Base-by-base conservation (phyloP, 2,888 invertebrate genomes). In the Gari tellinella region DNA sequence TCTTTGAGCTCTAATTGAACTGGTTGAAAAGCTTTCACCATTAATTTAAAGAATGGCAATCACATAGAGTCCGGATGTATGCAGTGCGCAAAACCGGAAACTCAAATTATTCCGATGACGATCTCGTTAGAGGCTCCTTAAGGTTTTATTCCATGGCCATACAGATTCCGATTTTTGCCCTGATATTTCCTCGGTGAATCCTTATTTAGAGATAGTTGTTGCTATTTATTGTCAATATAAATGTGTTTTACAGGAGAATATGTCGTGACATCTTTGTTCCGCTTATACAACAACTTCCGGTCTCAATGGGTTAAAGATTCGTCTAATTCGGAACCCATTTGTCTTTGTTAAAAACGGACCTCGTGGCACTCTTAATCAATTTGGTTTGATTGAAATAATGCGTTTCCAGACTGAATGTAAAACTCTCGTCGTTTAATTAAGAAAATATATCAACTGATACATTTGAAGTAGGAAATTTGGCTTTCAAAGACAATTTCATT, bases 41-140 rank as follows among this genome's bases (percentile, higher is more conserved):
- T 31, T 31, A 31, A 31, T 31, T 31, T 7, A 7, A 4, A 10
- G 31, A 31, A 31, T 10, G 31, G 10, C 31, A 31, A 31, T 43
- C 43, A 15, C 43, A 43, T 43, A 19, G 19, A 8, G 5, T 14
- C 46, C 67, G 67, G 67, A 68, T 55, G 67, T 55, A 19, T 37
- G 31, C 46, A 55, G 53, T 68, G 67, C 67, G 67, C 64, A 70
- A 63, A 60, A 70, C 52, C 62, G 75, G 75, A 75, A 75, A n/a
- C 62, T 31, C 66, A 53, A 52, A 55, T 51, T 37, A 43, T 55
- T 52, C 65, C 45, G 66, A 62, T 69, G 75, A 68, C 75, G 69
- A 69, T 69, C 69, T 69, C 57, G 58, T 75, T 75, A 60, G 46
- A 48, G 64, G 45, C 48, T 70, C 48, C 58, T 60, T 55, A 60